A percentile compares a stretch with the other conserved stretches of the same genome.
These are phyloP conservation scores for Haemorhous mexicanus DNA, from an alignment of 2,113 vertebrate species.

Conservation along the genomic window DNA sequence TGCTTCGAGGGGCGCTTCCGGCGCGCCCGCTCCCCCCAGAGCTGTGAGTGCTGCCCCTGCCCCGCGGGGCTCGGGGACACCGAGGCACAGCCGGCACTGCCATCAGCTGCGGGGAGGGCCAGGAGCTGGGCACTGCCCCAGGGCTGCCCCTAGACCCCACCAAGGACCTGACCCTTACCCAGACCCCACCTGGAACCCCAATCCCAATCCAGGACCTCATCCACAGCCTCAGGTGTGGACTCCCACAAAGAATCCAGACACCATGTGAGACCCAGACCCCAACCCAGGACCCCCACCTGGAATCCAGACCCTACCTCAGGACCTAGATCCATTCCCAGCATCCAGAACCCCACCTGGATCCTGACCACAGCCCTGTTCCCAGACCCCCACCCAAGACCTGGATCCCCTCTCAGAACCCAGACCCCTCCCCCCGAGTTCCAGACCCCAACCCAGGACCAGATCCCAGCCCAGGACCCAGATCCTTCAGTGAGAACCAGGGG, in stretches of 20 bases:
- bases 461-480: not conserved
- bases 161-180: too few species aligned
- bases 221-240: not conserved
- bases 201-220: not conserved
- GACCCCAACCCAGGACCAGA: too few species aligned
- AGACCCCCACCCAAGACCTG: not conserved
- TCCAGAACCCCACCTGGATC: not conserved
- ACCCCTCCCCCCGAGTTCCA: not conserved
- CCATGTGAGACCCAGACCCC: not conserved
- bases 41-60: conserved; percentile 79
- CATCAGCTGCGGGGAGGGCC: not conserved
- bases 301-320: too few species aligned
- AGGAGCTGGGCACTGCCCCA: not conserved
- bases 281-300: not conserved
- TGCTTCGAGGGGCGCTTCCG: conserved; percentile 85
- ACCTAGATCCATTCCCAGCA: not conserved
- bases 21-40: conserved; percentile 76
- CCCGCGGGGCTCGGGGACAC: fast-evolving
- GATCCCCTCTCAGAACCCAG: too few species aligned
- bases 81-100: not conserved
- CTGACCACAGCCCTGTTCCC: not conserved
- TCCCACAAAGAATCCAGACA: not conserved
- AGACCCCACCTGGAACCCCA: not conserved
- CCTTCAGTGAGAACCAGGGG: not conserved
- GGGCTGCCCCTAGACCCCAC: too few species aligned